Evolutionary conservation across 2,113 vertebrate genomes (phyloP).

Genomic region (Rattus rattus): DNA sequence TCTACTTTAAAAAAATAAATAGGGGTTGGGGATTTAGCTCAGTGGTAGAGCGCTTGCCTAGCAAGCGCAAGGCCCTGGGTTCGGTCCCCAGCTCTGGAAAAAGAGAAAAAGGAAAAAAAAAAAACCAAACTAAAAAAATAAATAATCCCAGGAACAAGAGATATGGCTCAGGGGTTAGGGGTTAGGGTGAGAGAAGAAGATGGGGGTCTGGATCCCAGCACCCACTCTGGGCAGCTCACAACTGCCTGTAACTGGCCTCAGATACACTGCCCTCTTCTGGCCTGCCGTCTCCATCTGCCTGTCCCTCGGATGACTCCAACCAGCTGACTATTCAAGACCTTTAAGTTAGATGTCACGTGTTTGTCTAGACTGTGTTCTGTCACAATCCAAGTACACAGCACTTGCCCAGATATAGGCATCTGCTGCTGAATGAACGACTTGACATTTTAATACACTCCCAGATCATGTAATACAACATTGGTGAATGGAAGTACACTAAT

Average conservation of each 20-base stretch:
- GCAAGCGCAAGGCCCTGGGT: too few species aligned
- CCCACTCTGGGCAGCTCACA: background rate
- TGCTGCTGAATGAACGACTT: slow-evolving; percentile 12
- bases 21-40: too few species aligned
- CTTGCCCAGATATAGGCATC: background rate
- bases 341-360: background rate
- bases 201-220: background rate
- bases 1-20: background rate
- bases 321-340: background rate
- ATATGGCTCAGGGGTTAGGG: background rate
- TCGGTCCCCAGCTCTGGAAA: too few species aligned
- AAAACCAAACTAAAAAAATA: too few species aligned
- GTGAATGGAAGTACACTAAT: background rate
- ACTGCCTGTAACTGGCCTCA: background rate
- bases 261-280: background rate
- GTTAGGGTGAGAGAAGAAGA: background rate
- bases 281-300: background rate
- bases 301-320: background rate
- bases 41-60: too few species aligned
- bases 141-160: background rate
- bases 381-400: background rate
- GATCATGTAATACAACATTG: background rate
- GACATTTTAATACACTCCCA: background rate
- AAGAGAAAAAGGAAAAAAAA: too few species aligned
- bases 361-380: background rate